phyloP scores from a whole-genome alignment of 2,888 invertebrate species.

The Zygothrica quintamaculata region DNA sequence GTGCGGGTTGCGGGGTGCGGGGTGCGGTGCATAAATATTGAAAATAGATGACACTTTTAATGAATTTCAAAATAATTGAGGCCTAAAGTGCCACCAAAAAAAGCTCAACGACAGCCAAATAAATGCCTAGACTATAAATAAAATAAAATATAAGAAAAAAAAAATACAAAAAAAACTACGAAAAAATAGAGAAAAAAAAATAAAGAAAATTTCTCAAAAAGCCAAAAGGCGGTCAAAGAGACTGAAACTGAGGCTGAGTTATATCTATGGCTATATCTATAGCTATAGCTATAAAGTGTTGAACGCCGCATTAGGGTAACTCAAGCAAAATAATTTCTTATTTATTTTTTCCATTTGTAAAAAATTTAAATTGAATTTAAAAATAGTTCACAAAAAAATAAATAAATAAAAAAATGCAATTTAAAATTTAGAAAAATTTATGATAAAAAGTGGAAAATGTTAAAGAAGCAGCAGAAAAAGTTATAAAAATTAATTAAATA shows the following conservation, averaged over 20 bases:
- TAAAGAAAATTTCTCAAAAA: slow-evolving; percentile 6
- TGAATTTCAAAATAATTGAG: slow-evolving; percentile 78
- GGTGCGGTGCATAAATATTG: slow-evolving; percentile 46
- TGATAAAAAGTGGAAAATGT: no score
- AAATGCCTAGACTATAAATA: slow-evolving; percentile 66
- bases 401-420: no score
- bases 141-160: slow-evolving; percentile 8
- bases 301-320: slow-evolving; percentile 32
- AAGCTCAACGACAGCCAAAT: slow-evolving; percentile 64
- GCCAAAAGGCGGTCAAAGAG: slow-evolving; percentile 10
- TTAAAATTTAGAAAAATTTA: no score
- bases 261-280: slow-evolving; percentile 6
- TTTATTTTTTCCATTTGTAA: no score
- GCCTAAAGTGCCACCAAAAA: slow-evolving; percentile 76
- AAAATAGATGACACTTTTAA: slow-evolving; percentile 70
- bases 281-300: not conserved
- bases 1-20: not conserved
- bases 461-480: no score
- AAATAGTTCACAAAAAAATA: not conserved
- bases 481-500: no score
- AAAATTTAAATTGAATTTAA: not conserved
- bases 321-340: slow-evolving; percentile 8
- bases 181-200: slow-evolving; percentile 4
- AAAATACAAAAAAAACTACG: slow-evolving; percentile 2
- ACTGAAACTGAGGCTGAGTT: not conserved